phyloP scores from a whole-genome alignment of 53 echinoderm and acorn worm genomes.

The Mesocentrotus franciscanus region DNA sequence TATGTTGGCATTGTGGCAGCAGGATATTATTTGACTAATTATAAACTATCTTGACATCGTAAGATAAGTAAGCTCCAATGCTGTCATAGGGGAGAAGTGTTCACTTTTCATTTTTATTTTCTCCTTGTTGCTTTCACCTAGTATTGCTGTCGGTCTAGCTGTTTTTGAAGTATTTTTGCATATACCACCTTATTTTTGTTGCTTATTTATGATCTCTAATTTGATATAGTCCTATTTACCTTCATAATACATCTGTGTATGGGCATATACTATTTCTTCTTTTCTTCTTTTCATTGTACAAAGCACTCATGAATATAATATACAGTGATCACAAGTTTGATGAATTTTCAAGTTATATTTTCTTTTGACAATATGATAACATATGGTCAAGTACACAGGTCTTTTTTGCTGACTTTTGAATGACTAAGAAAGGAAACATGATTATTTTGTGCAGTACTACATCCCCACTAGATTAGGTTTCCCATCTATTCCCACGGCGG shows the following conservation, averaged over 20 bases:
- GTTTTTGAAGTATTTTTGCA: constrained; percentile 9
- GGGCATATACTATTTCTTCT: constrained; percentile 61
- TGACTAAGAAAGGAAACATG: constrained; percentile 36
- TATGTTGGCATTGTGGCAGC: constrained; percentile 21
- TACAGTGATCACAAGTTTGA: constrained; percentile 9
- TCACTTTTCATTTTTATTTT: constrained; percentile 15
- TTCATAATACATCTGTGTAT: constrained; percentile 45
- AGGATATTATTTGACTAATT: neutral
- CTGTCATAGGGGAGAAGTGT: constrained; percentile 67
- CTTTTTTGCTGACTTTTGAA: constrained; percentile 34
- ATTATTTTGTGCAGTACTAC: constrained; percentile 70
- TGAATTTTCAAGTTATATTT: constrained; percentile 51
- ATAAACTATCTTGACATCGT: neutral
- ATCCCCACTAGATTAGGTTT: neutral
- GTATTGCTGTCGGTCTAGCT: constrained; percentile 48
- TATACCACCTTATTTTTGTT: constrained; percentile 44
- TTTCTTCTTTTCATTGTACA: constrained; percentile 61
- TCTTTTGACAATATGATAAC: constrained; percentile 27
- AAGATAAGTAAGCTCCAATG: constrained; percentile 13
- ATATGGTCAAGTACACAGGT: constrained; percentile 52
- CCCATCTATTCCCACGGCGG: neutral
- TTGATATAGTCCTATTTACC: constrained; percentile 30
- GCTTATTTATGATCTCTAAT: constrained; percentile 46
- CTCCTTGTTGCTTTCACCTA: constrained; percentile 43
- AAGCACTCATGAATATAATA: constrained; percentile 58